phyloP scores from a whole-genome alignment of 2,888 invertebrate genomes.

The Zeuzera pyrina region DNA sequence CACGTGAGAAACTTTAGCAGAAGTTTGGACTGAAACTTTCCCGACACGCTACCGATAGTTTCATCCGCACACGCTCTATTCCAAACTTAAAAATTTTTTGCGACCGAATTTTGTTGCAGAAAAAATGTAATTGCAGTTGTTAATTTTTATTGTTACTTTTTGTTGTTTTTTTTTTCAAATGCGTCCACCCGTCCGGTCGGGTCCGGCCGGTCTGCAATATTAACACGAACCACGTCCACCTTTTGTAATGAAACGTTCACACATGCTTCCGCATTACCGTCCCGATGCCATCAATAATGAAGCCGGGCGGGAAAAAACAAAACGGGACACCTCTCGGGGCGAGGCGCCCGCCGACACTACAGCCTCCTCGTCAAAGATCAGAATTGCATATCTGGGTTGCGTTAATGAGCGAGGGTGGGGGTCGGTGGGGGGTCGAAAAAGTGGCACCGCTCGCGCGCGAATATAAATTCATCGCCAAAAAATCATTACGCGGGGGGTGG shows the following conservation, averaged over 20 bases:
- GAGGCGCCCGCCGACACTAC: constrained; percentile 72
- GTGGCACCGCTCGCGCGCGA: constrained; percentile 77
- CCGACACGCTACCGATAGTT: constrained; percentile 42
- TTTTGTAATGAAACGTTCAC: constrained; percentile 74
- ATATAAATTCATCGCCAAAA: constrained; percentile 87
- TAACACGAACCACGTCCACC: constrained; percentile 71
- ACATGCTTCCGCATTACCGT: constrained; percentile 73
- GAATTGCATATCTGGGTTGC: constrained; percentile 79
- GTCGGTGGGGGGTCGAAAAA: constrained; percentile 64
- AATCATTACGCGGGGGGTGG: constrained; percentile 88
- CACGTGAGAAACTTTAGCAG: constrained; percentile 52
- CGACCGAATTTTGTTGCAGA: not conserved
- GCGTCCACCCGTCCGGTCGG: constrained; percentile 68
- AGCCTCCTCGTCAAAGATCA: constrained; percentile 76
- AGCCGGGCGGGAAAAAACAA: constrained; percentile 74
- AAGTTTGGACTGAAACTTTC: constrained; percentile 50
- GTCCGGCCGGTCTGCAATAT: constrained; percentile 71
- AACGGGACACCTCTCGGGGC: constrained; percentile 68
- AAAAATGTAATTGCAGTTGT: constrained; percentile 31
- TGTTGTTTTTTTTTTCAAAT: constrained; percentile 41
- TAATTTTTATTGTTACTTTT: constrained; percentile 32
- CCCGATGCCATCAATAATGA: constrained; percentile 74
- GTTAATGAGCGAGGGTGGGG: constrained; percentile 73
- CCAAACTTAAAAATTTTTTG: constrained; percentile 7
- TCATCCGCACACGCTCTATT: constrained; percentile 17